These are phyloP conservation scores for Apus apus DNA, from an alignment of 2,113 vertebrate genomes.

Conservation along the genomic window DNA sequence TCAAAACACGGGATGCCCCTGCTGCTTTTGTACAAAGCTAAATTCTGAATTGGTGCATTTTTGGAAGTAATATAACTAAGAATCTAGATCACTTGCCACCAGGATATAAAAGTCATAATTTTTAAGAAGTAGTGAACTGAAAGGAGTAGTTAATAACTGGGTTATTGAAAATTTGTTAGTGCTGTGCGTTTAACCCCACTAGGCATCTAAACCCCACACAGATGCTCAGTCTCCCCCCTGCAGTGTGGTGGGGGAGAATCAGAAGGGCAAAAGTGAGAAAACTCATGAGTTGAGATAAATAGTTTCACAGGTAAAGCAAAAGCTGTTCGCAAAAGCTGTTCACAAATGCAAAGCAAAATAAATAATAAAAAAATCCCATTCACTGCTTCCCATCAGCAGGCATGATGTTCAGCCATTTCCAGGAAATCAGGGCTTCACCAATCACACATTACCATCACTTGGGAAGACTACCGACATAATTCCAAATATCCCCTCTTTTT, in stretches of 20 bases:
- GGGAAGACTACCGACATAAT: not conserved
- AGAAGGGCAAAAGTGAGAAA: not conserved
- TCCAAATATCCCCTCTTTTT: not conserved
- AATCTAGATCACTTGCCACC: not conserved
- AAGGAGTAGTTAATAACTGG: not conserved
- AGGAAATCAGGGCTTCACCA: not conserved
- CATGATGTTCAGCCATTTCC: not conserved
- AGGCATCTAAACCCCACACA: not conserved
- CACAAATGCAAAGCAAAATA: too few species aligned
- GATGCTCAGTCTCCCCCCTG: accelerated
- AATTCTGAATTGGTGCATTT: not conserved
- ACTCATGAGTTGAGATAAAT: too few species aligned
- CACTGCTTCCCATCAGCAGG: accelerated
- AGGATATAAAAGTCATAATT: not conserved
- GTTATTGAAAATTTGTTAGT: not conserved
- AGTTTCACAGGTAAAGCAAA: too few species aligned
- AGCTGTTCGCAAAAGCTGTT: too few species aligned
- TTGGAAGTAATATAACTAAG: not conserved
- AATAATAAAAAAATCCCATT: too few species aligned
- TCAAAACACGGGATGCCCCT: not conserved
- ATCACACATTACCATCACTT: accelerated
- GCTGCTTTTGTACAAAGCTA: not conserved
- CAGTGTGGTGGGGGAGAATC: not conserved
- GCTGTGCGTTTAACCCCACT: not conserved
- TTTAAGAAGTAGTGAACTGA: not conserved